Evolutionary conservation across 2,113 vertebrate genomes (phyloP).

Genomic region (Apistogramma diplotaenia): DNA sequence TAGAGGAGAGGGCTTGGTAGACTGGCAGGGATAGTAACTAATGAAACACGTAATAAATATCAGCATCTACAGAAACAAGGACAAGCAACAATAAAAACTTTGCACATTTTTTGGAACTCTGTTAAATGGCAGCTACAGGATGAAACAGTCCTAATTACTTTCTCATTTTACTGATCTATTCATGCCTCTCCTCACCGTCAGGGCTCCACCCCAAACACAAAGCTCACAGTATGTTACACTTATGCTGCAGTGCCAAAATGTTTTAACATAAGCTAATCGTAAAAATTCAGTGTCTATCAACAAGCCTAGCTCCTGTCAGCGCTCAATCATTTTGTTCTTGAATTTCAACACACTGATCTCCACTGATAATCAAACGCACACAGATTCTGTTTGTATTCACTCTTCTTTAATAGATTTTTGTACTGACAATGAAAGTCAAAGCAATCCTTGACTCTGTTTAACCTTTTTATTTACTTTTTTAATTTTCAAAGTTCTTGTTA

Average conservation of each 20-base stretch:
- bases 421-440: constrained; percentile 32
- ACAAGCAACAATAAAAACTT: background rate
- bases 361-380: background rate
- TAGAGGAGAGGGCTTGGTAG: background rate
- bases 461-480: background rate
- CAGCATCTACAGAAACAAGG: background rate
- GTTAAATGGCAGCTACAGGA: constrained; percentile 16
- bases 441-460: background rate
- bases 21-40: background rate
- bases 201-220: background rate
- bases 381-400: constrained; percentile 4
- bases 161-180: background rate
- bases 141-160: background rate
- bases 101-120: background rate
- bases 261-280: background rate
- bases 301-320: background rate
- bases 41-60: background rate
- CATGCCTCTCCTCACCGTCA: background rate
- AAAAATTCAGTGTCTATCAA: background rate
- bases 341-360: background rate
- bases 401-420: constrained; percentile 31
- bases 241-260: constrained; percentile 56
- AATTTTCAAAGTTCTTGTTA: background rate
- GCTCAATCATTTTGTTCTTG: background rate
- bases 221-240: background rate